Conservation (phyloP, 2,888 invertebrate species). For the Pyrrhosoma nymphula region DNA sequence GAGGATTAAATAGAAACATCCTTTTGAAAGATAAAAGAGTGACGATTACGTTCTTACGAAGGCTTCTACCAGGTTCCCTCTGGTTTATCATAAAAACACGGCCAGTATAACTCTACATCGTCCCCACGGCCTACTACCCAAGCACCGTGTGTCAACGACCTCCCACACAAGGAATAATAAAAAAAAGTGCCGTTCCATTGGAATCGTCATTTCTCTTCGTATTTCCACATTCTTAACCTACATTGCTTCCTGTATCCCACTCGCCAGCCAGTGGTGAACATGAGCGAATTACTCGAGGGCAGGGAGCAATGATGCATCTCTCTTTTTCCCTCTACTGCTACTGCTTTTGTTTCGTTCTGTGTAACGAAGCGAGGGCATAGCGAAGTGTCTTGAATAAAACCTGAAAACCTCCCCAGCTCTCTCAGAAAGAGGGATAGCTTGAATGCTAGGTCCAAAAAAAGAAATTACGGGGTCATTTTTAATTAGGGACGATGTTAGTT, state of each 20-base stretch:
- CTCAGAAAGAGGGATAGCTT: background rate
- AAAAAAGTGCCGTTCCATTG: background rate
- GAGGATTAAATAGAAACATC: too few relatives aligned
- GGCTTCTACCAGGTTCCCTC: too few relatives aligned
- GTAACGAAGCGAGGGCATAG: slow-evolving; percentile 19
- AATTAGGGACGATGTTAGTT: background rate
- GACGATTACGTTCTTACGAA: too few relatives aligned
- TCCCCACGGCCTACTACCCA: background rate
- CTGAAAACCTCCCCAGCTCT: background rate
- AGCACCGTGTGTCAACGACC: background rate
- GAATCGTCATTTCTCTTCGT: background rate
- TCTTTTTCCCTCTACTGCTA: background rate
- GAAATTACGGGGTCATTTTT: background rate
- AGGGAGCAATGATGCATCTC: slow-evolving; percentile 17
- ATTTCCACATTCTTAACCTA: slow-evolving; percentile 18
- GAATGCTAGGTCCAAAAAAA: background rate
- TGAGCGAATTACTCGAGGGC: slow-evolving; percentile 15
- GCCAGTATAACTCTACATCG: background rate
- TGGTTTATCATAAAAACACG: background rate
- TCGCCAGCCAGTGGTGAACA: background rate
- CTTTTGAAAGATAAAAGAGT: too few relatives aligned
- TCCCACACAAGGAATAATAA: background rate
- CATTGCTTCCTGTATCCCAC: background rate
- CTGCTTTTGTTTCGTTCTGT: background rate
- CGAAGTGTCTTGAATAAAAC: slow-evolving; percentile 4